Percentiles rank a stretch among this genome's conserved stretches.
Conservation (phyloP, 53 echinoderm and acorn worm species). For the Echinarachnius parma region DNA sequence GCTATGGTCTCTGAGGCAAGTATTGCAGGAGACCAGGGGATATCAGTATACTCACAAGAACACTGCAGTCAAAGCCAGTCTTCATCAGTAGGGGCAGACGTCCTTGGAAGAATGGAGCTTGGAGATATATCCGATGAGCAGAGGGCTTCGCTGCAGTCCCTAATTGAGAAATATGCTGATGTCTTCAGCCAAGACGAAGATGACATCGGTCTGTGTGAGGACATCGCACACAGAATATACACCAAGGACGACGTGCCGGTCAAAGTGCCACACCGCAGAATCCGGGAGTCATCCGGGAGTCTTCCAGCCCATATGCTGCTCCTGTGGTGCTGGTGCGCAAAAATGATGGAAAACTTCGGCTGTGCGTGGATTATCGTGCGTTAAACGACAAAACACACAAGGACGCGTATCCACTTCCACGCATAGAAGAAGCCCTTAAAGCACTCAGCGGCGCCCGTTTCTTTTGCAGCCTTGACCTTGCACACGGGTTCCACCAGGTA, state of each 20-base stretch:
- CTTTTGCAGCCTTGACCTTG: conserved; percentile 68
- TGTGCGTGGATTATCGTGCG: conserved; percentile 67
- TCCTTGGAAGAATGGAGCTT: conserved; percentile 25
- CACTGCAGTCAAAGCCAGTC: neutral
- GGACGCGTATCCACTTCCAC: conserved; percentile 70
- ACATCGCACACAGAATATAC: conserved; percentile 36
- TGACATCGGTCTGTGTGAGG: conserved; percentile 43
- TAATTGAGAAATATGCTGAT: conserved; percentile 44
- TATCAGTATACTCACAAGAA: no score
- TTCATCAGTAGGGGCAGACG: conserved; percentile 1
- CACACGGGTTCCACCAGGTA: conserved; percentile 67
- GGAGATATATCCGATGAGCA: conserved; percentile 19
- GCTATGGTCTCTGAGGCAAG: conserved; percentile 4
- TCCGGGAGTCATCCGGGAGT: conserved; percentile 45
- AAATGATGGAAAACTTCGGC: conserved; percentile 48
- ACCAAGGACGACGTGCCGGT: conserved; percentile 28
- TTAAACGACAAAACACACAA: conserved; percentile 63
- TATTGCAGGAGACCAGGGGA: no score
- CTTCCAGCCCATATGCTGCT: conserved; percentile 60
- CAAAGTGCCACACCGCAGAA: conserved; percentile 45
- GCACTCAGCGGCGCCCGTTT: conserved; percentile 59
- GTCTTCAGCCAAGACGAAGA: conserved; percentile 43
- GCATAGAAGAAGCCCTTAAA: conserved; percentile 63
- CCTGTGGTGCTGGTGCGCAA: conserved; percentile 58
- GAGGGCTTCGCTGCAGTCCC: neutral